These are phyloP conservation scores for Sapayoa aenigma DNA, from an alignment of 2,113 vertebrate genomes.

Conservation along the genomic window DNA sequence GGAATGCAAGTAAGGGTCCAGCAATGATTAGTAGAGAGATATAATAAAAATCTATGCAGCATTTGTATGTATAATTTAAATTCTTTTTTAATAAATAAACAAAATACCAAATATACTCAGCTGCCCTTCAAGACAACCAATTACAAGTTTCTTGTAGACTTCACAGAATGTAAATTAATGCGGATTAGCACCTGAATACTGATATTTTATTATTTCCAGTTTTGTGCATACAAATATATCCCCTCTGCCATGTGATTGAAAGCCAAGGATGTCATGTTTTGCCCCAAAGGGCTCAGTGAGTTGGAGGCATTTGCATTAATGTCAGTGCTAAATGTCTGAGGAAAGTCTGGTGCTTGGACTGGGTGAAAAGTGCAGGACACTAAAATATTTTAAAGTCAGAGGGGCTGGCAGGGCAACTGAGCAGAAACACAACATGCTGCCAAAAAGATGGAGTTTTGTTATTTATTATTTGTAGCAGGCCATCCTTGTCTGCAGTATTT, in stretches of 20 bases:
- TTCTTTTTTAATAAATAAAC: conserved; percentile 36
- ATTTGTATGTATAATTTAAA: conserved; percentile 44
- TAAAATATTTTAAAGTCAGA: conserved; percentile 57
- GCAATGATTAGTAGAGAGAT: neutral
- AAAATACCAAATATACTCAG: conserved; percentile 31
- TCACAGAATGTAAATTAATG: conserved; percentile 32
- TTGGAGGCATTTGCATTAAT: conserved; percentile 50
- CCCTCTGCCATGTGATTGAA: conserved; percentile 9
- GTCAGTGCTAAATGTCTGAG: conserved; percentile 51
- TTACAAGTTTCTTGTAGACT: conserved; percentile 46
- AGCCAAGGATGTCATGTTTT: conserved; percentile 22
- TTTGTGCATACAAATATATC: conserved; percentile 12
- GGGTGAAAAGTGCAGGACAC: conserved; percentile 61
- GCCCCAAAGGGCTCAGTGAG: conserved; percentile 11
- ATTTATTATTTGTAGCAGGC: conserved; percentile 18
- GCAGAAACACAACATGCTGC: conserved; percentile 29
- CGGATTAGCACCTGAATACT: conserved; percentile 52
- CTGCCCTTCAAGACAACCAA: conserved; percentile 47
- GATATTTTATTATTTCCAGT: conserved; percentile 40
- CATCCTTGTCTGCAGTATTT: neutral
- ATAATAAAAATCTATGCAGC: neutral
- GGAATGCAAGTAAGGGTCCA: neutral
- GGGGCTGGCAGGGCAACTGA: conserved; percentile 3
- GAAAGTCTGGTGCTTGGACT: conserved; percentile 4
- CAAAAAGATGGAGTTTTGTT: neutral